Evolutionary conservation across 2,113 vertebrate genomes (phyloP).

Genomic region (Piprites chloris): DNA sequence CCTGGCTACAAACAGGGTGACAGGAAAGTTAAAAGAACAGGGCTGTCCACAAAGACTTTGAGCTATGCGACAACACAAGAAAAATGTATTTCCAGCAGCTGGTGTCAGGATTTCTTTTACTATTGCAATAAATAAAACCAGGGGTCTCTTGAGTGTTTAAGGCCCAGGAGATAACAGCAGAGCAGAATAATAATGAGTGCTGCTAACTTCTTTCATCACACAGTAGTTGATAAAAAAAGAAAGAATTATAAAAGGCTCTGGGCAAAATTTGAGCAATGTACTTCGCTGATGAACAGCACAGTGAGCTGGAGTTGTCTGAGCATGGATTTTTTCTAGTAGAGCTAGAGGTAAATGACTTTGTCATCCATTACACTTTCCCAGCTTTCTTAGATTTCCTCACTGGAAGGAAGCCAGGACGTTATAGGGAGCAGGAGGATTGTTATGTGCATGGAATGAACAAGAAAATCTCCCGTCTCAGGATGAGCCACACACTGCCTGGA

Average conservation of each 20-base stretch:
- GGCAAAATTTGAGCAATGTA: constrained; percentile 4
- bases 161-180: neutral
- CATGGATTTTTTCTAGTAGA: constrained; percentile 18
- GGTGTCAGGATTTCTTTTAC: neutral
- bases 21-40: neutral
- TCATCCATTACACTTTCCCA: constrained; percentile 26
- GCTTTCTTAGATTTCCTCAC: constrained; percentile 40
- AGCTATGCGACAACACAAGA: neutral
- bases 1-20: neutral
- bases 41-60: neutral
- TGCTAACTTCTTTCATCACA: neutral
- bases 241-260: neutral
- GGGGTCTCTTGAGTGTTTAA: neutral
- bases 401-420: neutral
- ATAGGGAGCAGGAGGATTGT: neutral
- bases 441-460: neutral
- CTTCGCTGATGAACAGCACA: neutral
- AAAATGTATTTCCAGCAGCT: neutral
- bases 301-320: constrained; percentile 9
- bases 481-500: neutral
- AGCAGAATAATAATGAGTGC: neutral
- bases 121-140: neutral
- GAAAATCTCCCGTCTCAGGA: neutral
- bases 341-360: constrained; percentile 34
- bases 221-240: neutral